Evolutionary conservation across 2,888 invertebrate genomes (phyloP).

Genomic region (Eudemis profundana): DNA sequence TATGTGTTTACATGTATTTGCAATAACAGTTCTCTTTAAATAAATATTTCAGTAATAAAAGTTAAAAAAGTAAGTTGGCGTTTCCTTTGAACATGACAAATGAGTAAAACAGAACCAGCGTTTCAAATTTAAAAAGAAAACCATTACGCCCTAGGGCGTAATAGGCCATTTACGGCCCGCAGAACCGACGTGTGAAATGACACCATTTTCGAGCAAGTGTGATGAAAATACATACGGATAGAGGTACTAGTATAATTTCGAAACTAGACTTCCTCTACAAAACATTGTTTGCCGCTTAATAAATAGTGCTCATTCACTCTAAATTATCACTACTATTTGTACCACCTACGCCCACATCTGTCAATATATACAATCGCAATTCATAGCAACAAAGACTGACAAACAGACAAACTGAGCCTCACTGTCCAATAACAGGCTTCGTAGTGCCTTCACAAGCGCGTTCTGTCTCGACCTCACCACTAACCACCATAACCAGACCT

Average conservation of each 20-base stretch:
- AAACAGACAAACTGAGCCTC: constrained; percentile 72
- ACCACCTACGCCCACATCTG: constrained; percentile 60
- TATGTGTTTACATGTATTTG: too few relatives aligned
- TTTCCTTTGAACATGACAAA: too few relatives aligned
- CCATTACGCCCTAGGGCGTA: too few relatives aligned
- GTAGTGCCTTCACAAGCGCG: constrained; percentile 78
- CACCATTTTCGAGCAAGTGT: too few relatives aligned
- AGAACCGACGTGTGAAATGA: too few relatives aligned
- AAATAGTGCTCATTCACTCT: constrained; percentile 39
- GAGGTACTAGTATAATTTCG: background rate
- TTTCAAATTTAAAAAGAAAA: too few relatives aligned
- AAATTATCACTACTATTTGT: constrained; percentile 44
- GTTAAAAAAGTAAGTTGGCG: too few relatives aligned
- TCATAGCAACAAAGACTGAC: constrained; percentile 80
- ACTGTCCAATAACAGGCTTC: constrained; percentile 81
- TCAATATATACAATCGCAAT: constrained; percentile 71
- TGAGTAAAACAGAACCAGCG: too few relatives aligned
- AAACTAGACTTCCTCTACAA: constrained; percentile 19
- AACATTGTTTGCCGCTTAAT: constrained; percentile 19
- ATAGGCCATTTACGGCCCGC: too few relatives aligned
- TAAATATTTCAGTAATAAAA: too few relatives aligned
- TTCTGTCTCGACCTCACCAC: constrained; percentile 76
- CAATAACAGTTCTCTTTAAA: too few relatives aligned
- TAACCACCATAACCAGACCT: constrained; percentile 62
- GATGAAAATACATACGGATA: too few relatives aligned